Evolutionary conservation across 2,888 invertebrate species (phyloP), one percentile per base, ranked within the genome.

Genomic region (Cyrtodaria siliqua): DNA sequence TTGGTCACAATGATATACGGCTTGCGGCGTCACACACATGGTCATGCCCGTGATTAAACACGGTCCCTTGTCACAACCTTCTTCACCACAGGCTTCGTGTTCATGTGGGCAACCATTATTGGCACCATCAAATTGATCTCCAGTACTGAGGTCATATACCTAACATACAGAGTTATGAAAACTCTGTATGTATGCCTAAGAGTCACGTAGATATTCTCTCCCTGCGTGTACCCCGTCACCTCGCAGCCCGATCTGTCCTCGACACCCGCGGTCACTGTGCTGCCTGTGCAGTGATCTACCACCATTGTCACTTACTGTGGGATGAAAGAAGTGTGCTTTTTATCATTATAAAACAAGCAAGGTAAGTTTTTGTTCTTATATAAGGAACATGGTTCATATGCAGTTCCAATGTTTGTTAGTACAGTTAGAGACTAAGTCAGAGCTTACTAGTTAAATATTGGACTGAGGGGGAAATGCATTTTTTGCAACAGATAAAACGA

Each of bases 151-250:
- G 92, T 99, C 99, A 93, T 99, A 99, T 61, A 99, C 94, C 95
- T n/a, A n/a, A n/a, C n/a, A n/a, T n/a, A n/a, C n/a, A n/a, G n/a
- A n/a, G n/a, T n/a, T n/a, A n/a, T n/a, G n/a, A n/a, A n/a, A n/a
- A 66, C 99, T 95, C 94, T 99, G 98, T 52, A 99, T 0, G 98
- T 98, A 0, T 97, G 96, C 93, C 98, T 98, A 0, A 99, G 97
- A 93, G 99, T 99, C 57, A 99, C 94, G 93, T 97, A 98, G 93
- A 98, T 98, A 92, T 97, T 98, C 93, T 98, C 98, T 0, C 98
- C 98, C 1, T 97, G 98, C 82, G 98, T 97, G 18, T 95, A 96
- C 26, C 97, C 97, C 78, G 96, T 95, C 0, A 97, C 97, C 94
- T 98, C 98, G 92, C 99, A 99, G n/a, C 96, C 96, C 29, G 96